Evolutionary conservation across 2,797 vertebrate genomes (phyloP), one percentile per base, ranked within the genome.

Genomic region (Triplophysa yarkandensis): DNA sequence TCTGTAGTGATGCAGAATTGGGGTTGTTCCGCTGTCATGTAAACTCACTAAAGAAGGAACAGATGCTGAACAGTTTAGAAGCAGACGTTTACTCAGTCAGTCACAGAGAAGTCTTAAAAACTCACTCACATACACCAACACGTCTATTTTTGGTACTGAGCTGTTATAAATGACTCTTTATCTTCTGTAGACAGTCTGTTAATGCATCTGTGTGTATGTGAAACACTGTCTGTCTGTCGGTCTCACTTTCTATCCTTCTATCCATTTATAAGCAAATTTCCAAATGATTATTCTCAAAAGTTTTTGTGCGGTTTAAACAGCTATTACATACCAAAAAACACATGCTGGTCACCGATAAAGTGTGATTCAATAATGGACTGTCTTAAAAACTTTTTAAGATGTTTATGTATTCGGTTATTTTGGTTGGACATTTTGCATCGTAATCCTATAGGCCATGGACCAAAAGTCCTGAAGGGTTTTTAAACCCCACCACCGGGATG

Each of bases 101-200:
- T 64, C 71, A 73, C 46, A 55, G 32, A 73, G n/a, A 43, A 71
- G 58, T 62, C 41, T 62, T 50, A 41, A 21, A 46, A 2, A 43
- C 39, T 48, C 21, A 52, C 57, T 34, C 39, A 48, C 54, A 44
- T 52, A 34, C 65, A 14, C 23, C 30, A 21, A 32, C 9, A n/a
- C 9, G 3, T 50, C 34, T 39, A 52, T 10, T 62, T n/a, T 61
- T 27, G 23, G 48, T 25, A 13, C 21, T 52, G 21, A 25, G 21
- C 46, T 48, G 19, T 8, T 48, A 48, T 48, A 0, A 48, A 48
- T 21, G 46, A 8, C 10, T 48, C n/a, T 48, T 19, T 8, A 48
- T 48, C n/a, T 21, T 19, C 19, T 48, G n/a, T 19, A 48, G 46
- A 21, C 46, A 23, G 48, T 52, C 48, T 13, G 48, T 25, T 25